Percentiles rank a stretch among this genome's conserved stretches.
Conservation (phyloP, 2,888 invertebrate genomes). For the Cremastinae sp. region DNA sequence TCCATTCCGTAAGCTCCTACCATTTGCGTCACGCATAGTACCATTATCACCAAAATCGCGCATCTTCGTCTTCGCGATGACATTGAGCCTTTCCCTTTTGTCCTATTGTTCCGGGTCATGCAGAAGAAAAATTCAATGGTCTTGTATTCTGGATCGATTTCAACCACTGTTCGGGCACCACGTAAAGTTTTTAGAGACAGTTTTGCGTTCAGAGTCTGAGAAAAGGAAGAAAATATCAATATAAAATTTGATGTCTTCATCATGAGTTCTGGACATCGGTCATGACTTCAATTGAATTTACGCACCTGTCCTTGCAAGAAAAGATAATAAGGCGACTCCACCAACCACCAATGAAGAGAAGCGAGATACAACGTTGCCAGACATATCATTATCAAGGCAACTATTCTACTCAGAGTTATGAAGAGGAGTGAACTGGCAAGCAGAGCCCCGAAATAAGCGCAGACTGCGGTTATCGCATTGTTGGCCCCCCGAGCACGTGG, state of each 20-base stretch:
- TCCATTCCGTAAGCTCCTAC: slow-evolving; percentile 62
- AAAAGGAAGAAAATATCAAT: no score
- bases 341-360: slow-evolving; percentile 61
- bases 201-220: slow-evolving; percentile 65
- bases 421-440: slow-evolving; percentile 53
- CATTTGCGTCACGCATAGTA: slow-evolving; percentile 65
- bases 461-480: slow-evolving; percentile 58
- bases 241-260: no score
- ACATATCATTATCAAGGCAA: slow-evolving; percentile 50
- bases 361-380: slow-evolving; percentile 59
- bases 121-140: slow-evolving; percentile 62
- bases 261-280: no score
- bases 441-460: slow-evolving; percentile 63
- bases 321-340: slow-evolving; percentile 67
- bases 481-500: slow-evolving; percentile 57
- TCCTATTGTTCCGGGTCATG: neutral
- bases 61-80: slow-evolving; percentile 21
- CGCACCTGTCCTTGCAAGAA: slow-evolving; percentile 64
- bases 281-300: no score
- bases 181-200: slow-evolving; percentile 62
- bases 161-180: slow-evolving; percentile 53
- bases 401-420: slow-evolving; percentile 42
- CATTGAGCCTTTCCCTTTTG: neutral
- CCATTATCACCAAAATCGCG: slow-evolving; percentile 37
- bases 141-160: slow-evolving; percentile 64